phyloP scores from a whole-genome alignment of 2,797 vertebrate genomes.

The Sardinella longiceps region DNA sequence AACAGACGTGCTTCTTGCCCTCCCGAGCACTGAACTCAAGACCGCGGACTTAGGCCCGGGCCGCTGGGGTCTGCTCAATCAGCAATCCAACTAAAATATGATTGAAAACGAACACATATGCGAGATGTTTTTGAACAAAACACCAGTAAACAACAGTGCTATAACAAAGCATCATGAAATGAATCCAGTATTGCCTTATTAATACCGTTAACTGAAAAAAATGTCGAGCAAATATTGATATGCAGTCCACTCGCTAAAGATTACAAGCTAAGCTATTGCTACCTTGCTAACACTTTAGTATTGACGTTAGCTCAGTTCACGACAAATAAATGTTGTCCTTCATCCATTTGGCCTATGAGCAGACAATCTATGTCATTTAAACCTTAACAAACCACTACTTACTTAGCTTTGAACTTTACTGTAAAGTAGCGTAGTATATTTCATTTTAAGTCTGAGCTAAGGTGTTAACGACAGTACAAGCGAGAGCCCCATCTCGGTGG shows the following conservation, averaged over 20 bases:
- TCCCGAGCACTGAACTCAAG: constrained; percentile 69
- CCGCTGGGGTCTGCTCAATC: constrained; percentile 48
- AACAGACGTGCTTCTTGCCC: constrained; percentile 54
- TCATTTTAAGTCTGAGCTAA: neutral
- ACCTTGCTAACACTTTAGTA: neutral
- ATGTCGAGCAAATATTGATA: constrained; percentile 8
- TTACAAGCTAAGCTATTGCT: neutral
- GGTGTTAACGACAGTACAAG: neutral
- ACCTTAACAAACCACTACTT: neutral
- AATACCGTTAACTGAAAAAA: neutral
- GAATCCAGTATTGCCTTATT: neutral
- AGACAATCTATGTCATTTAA: neutral
- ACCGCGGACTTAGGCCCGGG: constrained; percentile 80
- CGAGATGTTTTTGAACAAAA: neutral
- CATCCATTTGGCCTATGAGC: neutral
- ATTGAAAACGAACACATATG: neutral
- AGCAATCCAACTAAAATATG: neutral
- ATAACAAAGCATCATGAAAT: neutral
- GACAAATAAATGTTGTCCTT: neutral
- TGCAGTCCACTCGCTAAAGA: neutral
- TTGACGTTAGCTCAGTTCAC: neutral
- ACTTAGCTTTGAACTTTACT: neutral
- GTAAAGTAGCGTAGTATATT: neutral
- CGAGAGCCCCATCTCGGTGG: neutral
- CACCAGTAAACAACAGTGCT: neutral